phyloP scores from a whole-genome alignment of 64 coral and sea anemone species.

The Montipora efflorescens region DNA sequence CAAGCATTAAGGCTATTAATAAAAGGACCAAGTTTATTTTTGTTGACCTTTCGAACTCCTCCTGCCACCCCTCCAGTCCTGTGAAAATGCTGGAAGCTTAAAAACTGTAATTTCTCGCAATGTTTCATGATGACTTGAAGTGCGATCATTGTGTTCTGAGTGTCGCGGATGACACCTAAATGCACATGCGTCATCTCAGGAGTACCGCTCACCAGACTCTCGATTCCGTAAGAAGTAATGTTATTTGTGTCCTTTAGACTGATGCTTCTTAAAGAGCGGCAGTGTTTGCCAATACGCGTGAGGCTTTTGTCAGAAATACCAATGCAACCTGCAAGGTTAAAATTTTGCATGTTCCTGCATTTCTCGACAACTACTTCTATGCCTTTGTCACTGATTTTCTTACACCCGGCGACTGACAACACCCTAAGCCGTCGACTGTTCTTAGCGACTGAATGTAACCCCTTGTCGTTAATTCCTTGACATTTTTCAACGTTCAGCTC shows the following conservation, averaged over 20 bases:
- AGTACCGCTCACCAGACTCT: conserved; percentile 48
- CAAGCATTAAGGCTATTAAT: conserved; percentile 58
- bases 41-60: conserved; percentile 50
- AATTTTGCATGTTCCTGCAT: conserved; percentile 51
- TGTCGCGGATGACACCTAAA: conserved; percentile 54
- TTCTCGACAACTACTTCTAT: conserved; percentile 42
- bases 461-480: conserved; percentile 61
- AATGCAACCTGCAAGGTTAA: conserved; percentile 76
- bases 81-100: conserved; percentile 69
- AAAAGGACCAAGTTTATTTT: conserved; percentile 61
- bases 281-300: conserved; percentile 6
- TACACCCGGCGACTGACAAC: conserved; percentile 60
- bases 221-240: conserved; percentile 47
- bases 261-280: conserved; percentile 4
- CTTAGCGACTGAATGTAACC: conserved; percentile 64
- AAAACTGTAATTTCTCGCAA: conserved; percentile 34
- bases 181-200: conserved; percentile 47
- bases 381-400: conserved; percentile 68
- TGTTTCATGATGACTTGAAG: conserved; percentile 44
- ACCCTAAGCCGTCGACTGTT: conserved; percentile 51
- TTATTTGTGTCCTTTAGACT: conserved; percentile 46
- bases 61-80: neutral
- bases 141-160: conserved; percentile 11
- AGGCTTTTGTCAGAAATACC: conserved; percentile 59
- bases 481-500: conserved; percentile 73